These are phyloP conservation scores for Eudyptes chrysolophus DNA, from an alignment of 2,113 vertebrate genomes.

Conservation along the genomic window DNA sequence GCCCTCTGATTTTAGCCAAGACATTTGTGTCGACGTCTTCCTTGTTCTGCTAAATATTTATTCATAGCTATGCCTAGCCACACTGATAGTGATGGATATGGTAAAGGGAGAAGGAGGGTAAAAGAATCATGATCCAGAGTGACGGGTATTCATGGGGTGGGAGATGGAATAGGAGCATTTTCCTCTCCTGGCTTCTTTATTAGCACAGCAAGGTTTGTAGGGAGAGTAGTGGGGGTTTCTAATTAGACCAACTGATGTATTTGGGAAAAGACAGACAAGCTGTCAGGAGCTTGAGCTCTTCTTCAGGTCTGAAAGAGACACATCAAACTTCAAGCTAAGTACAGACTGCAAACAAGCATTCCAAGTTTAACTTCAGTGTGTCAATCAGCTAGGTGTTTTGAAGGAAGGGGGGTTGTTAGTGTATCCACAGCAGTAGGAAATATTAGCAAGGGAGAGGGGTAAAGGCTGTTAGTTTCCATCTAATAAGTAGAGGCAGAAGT, in stretches of 20 bases:
- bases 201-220: background rate
- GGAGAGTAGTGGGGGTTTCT: background rate
- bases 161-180: background rate
- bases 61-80: background rate
- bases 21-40: background rate
- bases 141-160: background rate
- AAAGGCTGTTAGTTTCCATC: background rate
- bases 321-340: background rate
- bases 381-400: background rate
- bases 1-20: background rate
- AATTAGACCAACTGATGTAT: background rate
- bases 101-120: background rate
- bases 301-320: background rate
- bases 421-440: background rate
- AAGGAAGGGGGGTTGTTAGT: background rate
- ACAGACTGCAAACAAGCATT: background rate
- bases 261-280: background rate
- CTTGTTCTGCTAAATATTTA: background rate
- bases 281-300: background rate
- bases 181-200: background rate
- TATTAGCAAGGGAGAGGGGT: background rate
- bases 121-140: background rate
- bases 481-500: background rate
- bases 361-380: background rate
- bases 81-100: background rate